Evolutionary conservation across 2,888 invertebrate genomes (phyloP), one percentile per base, ranked within the genome.

Genomic region (Gymnoscelis rufifasciata): DNA sequence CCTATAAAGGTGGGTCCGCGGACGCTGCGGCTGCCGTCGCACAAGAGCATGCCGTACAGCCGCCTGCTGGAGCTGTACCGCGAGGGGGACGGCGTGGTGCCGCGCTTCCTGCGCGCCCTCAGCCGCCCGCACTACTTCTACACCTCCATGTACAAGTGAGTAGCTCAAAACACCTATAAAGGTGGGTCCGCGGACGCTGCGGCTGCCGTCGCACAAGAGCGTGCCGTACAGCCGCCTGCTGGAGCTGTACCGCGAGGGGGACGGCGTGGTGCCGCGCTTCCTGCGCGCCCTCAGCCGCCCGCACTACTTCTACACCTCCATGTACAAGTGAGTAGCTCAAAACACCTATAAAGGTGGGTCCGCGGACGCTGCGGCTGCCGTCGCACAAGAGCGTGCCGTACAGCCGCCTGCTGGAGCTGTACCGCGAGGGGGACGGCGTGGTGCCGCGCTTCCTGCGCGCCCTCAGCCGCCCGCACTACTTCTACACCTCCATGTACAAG

Each of bases 281-380:
- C 71, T 87, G 27, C 70, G 77, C 11, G 73, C 83, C 5, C 72
- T 79, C 53, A 74, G 68, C 41, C 71, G 80, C 0, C 81, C 83
- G 0, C 78, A 82, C 54, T 82, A 76, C 60, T 82, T 81, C 60
- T 83, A 82, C 61, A 79, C 81, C 0, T 82, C 84, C 1, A 81
- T 81, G 82, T 83, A 81, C 63, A 82, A 83, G 86, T 87, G 60
- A 82, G 82, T 68, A n/a, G n/a, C n/a, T n/a, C n/a, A n/a, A n/a
- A n/a, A n/a, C n/a, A n/a, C n/a, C n/a, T 13, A 80, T 86, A 52
- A 73, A 68, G 41, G 52, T 83, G 36, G 84, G 83, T 0, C 64
- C 54, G 7, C 69, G 66, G 24, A 41, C 76, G 48, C 47, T 84
- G 47, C 71, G 73, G 8, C 61, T 84, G 50, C 82, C 83, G 0